A percentile compares a stretch with the other conserved stretches of the same genome.
These are phyloP conservation scores for Pachypanchax playfairii DNA, from an alignment of 2,113 vertebrate genomes.

Conservation along the genomic window DNA sequence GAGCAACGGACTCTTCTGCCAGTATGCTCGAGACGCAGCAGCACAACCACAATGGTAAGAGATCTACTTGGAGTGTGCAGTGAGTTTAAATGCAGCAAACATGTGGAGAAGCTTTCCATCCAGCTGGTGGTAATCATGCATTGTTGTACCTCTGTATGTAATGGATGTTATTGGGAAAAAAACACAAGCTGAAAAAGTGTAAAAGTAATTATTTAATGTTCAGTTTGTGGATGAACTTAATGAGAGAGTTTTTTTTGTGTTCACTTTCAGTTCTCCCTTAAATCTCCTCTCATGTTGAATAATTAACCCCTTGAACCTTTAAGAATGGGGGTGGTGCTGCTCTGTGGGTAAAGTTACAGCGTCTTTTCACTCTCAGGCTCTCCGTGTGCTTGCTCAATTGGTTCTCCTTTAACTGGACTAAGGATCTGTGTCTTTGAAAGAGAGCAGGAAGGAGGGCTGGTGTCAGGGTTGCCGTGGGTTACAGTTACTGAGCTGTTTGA, in stretches of 20 bases:
- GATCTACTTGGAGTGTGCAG: slow-evolving; percentile 11
- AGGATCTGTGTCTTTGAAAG: slow-evolving; percentile 58
- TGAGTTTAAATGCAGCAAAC: slow-evolving; percentile 9
- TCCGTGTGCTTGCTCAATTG: slow-evolving; percentile 45
- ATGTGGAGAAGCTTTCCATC: slow-evolving; percentile 25
- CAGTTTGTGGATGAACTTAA: slow-evolving; percentile 14
- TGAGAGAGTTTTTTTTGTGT: slow-evolving; percentile 49
- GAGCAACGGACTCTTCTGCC: slow-evolving; percentile 74
- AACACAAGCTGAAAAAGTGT: slow-evolving; percentile 20
- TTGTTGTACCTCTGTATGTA: slow-evolving; percentile 2
- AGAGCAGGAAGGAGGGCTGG: slow-evolving; percentile 51
- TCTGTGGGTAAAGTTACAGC: slow-evolving; percentile 71
- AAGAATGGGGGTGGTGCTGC: slow-evolving; percentile 50
- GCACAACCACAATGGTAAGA: slow-evolving; percentile 77
- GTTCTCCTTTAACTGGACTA: slow-evolving; percentile 57
- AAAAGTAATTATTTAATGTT: slow-evolving; percentile 25
- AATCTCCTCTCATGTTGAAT: slow-evolving; percentile 66
- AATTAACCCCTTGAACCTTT: slow-evolving; percentile 71
- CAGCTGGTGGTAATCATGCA: slow-evolving; percentile 1
- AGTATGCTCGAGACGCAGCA: slow-evolving; percentile 82
- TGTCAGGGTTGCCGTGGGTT: slow-evolving; percentile 72
- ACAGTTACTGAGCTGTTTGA: slow-evolving; percentile 74
- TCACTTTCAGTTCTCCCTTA: slow-evolving; percentile 39
- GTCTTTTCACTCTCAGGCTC: slow-evolving; percentile 55
- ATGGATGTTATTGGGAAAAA: neutral